Evolutionary conservation across 2,797 vertebrate species (phyloP).

Genomic region (Ambastaia sidthimunki): DNA sequence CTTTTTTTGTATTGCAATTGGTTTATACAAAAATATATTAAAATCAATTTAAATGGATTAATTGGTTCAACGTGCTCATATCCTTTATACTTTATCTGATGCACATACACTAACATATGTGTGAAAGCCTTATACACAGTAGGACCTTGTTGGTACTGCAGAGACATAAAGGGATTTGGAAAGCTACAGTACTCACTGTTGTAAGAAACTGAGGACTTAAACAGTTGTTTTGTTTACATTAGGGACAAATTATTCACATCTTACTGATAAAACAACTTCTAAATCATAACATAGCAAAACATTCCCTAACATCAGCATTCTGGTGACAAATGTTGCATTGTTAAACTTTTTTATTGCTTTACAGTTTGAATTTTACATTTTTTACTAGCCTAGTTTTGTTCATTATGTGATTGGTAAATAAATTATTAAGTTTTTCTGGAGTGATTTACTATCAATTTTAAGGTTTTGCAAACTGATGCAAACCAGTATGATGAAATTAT

Average conservation of each 20-base stretch:
- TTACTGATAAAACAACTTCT: constrained; percentile 1
- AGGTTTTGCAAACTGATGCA: background rate
- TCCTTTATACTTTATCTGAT: background rate
- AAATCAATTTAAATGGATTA: background rate
- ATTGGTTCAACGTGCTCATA: background rate
- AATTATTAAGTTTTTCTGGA: background rate
- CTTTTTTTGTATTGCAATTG: no score
- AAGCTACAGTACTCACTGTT: background rate
- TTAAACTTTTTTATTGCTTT: background rate
- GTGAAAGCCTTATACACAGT: background rate
- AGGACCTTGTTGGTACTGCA: background rate
- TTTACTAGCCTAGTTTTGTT: background rate
- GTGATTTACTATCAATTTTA: background rate
- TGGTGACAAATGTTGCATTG: background rate
- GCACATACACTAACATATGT: background rate
- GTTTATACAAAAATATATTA: background rate
- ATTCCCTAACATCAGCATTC: background rate
- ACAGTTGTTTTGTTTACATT: background rate
- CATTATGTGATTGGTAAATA: background rate
- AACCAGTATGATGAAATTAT: background rate
- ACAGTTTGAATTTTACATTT: background rate
- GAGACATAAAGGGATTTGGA: background rate
- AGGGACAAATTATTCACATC: background rate
- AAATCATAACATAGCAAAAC: background rate
- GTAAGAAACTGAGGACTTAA: background rate